A percentile compares a stretch with the other conserved stretches of the same genome.
These are phyloP conservation scores for Platichthys flesus DNA, from an alignment of 2,113 vertebrate genomes.

Conservation along the genomic window DNA sequence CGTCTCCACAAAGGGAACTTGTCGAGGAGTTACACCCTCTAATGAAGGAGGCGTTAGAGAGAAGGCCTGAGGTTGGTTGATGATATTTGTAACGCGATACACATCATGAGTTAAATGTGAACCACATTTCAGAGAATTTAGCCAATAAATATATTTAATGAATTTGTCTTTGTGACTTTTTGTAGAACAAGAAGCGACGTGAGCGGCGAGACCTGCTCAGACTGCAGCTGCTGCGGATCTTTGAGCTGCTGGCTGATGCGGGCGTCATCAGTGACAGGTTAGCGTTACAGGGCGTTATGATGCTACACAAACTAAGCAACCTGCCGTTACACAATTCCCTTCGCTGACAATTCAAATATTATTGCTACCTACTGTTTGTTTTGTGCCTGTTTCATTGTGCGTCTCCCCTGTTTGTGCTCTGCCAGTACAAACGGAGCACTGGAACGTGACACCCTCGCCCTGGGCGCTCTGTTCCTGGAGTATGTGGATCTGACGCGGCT, in stretches of 20 bases:
- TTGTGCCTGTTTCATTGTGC: not conserved
- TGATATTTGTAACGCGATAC: not conserved
- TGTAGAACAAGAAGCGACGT: constrained; percentile 95
- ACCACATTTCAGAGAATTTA: not conserved
- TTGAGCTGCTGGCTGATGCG: constrained; percentile 96
- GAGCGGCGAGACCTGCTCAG: constrained; percentile 93
- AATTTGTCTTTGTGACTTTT: constrained; percentile 12
- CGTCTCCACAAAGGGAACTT: constrained; percentile 86
- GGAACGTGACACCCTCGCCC: constrained; percentile 93
- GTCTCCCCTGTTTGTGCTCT: not conserved
- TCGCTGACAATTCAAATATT: not conserved
- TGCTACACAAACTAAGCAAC: not conserved
- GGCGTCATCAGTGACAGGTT: constrained; percentile 98
- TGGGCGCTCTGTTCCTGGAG: constrained; percentile 95
- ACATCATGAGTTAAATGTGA: constrained; percentile 17
- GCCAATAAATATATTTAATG: not conserved
- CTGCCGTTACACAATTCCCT: not conserved
- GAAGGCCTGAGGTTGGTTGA: constrained; percentile 92
- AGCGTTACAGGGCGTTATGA: constrained; percentile 16
- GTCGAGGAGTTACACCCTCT: constrained; percentile 97
- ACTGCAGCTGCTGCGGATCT: constrained; percentile 93
- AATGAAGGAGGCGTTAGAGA: constrained; percentile 97
- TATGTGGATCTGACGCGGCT: constrained; percentile 97
- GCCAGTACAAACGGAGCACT: constrained; percentile 94
- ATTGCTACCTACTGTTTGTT: not conserved